Percentiles rank a stretch among this genome's conserved stretches.
Evolutionary conservation across 64 coral and sea anemone species (phyloP).

Genomic region (Montipora cactus): DNA sequence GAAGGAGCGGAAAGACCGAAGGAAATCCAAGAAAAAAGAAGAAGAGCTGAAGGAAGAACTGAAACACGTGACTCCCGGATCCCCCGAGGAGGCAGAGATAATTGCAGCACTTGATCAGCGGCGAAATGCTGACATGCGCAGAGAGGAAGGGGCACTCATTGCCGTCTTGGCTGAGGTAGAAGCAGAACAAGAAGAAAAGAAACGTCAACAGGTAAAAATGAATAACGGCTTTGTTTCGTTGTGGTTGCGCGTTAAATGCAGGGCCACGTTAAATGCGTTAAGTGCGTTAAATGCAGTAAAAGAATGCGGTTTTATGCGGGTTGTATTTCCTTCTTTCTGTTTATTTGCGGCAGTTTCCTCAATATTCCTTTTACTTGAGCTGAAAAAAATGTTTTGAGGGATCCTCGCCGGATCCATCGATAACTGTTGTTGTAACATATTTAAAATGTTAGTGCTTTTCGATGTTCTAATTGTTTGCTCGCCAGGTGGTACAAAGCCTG

Average conservation of each 20-base stretch:
- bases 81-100: slow-evolving; percentile 77
- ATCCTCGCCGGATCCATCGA: too few species aligned
- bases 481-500: slow-evolving; percentile 70
- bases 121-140: slow-evolving; percentile 71
- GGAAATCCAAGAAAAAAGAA: slow-evolving; percentile 65
- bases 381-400: too few species aligned
- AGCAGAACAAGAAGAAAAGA: slow-evolving; percentile 49
- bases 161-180: slow-evolving; percentile 75
- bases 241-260: too few species aligned
- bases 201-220: slow-evolving; percentile 46
- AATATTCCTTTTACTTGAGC: too few species aligned
- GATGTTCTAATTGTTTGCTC: not conserved
- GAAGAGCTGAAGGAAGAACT: slow-evolving; percentile 80
- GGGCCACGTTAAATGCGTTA: too few species aligned
- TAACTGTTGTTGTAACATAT: not conserved
- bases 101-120: slow-evolving; percentile 65
- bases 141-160: slow-evolving; percentile 71
- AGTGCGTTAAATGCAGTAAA: too few species aligned
- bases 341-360: too few species aligned
- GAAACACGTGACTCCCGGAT: slow-evolving; percentile 79
- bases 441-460: not conserved
- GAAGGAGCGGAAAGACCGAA: slow-evolving; percentile 87
- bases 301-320: not conserved
- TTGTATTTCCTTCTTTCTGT: not conserved
- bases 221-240: too few species aligned